These are phyloP conservation scores for Beaufortia kweichowensis DNA, from an alignment of 2,113 vertebrate genomes.

Conservation along the genomic window DNA sequence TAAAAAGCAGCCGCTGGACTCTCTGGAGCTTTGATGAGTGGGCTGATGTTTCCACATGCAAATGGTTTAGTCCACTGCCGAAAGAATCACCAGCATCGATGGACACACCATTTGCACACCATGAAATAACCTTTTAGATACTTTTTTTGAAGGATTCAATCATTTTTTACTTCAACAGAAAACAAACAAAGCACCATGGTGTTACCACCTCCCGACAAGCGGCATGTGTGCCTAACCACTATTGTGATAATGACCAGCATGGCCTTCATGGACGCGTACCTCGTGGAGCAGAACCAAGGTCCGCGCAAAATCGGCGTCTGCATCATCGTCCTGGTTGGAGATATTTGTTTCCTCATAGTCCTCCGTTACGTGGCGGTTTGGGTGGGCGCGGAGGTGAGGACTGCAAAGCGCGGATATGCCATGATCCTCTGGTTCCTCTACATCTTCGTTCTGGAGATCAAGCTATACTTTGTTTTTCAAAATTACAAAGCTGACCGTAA, in stretches of 20 bases:
- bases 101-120: conserved; percentile 5
- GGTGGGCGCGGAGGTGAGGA: conserved; percentile 87
- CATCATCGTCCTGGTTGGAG: conserved; percentile 85
- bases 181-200: conserved; percentile 73
- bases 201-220: conserved; percentile 83
- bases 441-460: conserved; percentile 87
- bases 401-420: conserved; percentile 83
- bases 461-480: conserved; percentile 88
- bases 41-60: background rate
- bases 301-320: conserved; percentile 86
- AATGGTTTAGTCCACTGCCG: background rate
- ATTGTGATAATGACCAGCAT: conserved; percentile 89
- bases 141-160: background rate
- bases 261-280: conserved; percentile 88
- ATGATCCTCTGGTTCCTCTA: conserved; percentile 91
- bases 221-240: conserved; percentile 87
- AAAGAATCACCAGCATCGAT: conserved; percentile 2
- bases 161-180: conserved; percentile 8
- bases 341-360: conserved; percentile 86
- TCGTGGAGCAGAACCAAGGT: conserved; percentile 88
- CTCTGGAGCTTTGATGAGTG: conserved; percentile 46
- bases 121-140: conserved; percentile 30
- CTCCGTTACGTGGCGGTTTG: conserved; percentile 86
- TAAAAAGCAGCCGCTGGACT: conserved; percentile 12
- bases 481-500: conserved; percentile 85